Evolutionary conservation across 2,888 invertebrate genomes (phyloP).

Genomic region (Hirtodrosophila histrioides): DNA sequence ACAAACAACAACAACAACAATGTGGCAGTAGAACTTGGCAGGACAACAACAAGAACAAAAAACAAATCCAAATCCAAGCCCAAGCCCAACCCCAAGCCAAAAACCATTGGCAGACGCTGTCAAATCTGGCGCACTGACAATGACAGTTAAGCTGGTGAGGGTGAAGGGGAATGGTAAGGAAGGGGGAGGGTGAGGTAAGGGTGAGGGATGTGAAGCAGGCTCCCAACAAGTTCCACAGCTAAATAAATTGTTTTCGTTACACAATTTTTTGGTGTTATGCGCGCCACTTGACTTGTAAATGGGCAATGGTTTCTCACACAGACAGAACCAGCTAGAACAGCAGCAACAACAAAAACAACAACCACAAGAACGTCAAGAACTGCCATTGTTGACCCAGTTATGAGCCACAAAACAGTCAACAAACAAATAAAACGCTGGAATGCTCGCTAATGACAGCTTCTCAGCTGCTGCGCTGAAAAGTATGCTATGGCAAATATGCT

Average conservation of each 20-base stretch:
- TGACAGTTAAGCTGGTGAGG: constrained; percentile 42
- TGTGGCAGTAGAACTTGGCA: constrained; percentile 23
- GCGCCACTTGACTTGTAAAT: constrained; percentile 76
- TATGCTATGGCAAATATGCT: constrained; percentile 72
- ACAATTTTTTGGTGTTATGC: constrained; percentile 75
- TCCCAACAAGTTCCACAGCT: constrained; percentile 53
- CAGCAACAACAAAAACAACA: constrained; percentile 8
- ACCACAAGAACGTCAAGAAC: constrained; percentile 19
- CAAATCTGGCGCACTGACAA: constrained; percentile 71
- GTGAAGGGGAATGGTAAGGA: background rate
- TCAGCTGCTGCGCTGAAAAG: constrained; percentile 59
- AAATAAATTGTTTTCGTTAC: constrained; percentile 76
- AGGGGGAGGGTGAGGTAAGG: too few relatives aligned
- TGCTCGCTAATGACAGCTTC: constrained; percentile 70
- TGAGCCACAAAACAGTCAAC: constrained; percentile 72
- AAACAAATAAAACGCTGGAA: constrained; percentile 56
- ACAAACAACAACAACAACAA: constrained; percentile 22
- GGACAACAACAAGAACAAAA: constrained; percentile 18
- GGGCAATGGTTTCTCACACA: constrained; percentile 43
- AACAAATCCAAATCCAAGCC: constrained; percentile 8
- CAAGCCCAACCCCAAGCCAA: constrained; percentile 33
- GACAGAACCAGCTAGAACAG: constrained; percentile 17
- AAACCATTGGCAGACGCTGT: constrained; percentile 65
- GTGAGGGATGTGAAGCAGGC: background rate
- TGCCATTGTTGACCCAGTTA: constrained; percentile 72